Evolutionary conservation across 1,140 invertebrate genomes (phyloP).

Genomic region (Apolygus lucorum): DNA sequence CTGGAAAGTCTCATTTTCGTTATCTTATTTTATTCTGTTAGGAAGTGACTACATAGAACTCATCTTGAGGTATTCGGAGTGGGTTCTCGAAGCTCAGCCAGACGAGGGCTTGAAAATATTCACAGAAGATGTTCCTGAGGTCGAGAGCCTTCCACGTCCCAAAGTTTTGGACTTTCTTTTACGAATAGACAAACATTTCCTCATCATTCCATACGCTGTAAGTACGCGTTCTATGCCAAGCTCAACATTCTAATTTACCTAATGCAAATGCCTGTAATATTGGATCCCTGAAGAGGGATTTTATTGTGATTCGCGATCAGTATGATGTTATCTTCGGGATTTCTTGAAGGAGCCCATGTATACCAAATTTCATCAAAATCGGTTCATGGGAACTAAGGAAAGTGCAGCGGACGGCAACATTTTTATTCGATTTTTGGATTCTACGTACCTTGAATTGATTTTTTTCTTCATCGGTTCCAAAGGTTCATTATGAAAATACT

Average conservation of each 20-base stretch:
- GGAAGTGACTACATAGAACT: conserved; percentile 75
- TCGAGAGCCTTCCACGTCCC: conserved; percentile 77
- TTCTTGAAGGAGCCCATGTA: not conserved
- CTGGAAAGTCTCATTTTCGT: too few relatives aligned
- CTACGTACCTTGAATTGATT: too few relatives aligned
- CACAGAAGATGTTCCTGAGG: conserved; percentile 81
- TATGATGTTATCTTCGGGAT: not conserved
- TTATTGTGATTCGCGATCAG: not conserved
- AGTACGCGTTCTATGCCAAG: too few relatives aligned
- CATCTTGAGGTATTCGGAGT: conserved; percentile 91
- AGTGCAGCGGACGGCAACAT: too few relatives aligned
- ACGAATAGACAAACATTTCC: conserved; percentile 57
- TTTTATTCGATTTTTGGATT: conserved; percentile 12
- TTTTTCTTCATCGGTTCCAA: too few relatives aligned
- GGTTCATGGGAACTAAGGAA: too few relatives aligned
- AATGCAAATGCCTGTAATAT: not conserved
- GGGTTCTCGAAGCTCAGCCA: conserved; percentile 78
- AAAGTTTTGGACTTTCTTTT: conserved; percentile 82
- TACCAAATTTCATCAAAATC: too few relatives aligned
- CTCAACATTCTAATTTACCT: not conserved
- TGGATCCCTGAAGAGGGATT: not conserved
- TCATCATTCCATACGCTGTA: conserved; percentile 83
- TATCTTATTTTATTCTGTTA: conserved; percentile 41
- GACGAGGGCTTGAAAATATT: conserved; percentile 91
- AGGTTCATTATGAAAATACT: too few relatives aligned